These are phyloP conservation scores for Branchipolynoe longqiensis DNA, from an alignment of 2,888 invertebrate species.

Conservation along the genomic window DNA sequence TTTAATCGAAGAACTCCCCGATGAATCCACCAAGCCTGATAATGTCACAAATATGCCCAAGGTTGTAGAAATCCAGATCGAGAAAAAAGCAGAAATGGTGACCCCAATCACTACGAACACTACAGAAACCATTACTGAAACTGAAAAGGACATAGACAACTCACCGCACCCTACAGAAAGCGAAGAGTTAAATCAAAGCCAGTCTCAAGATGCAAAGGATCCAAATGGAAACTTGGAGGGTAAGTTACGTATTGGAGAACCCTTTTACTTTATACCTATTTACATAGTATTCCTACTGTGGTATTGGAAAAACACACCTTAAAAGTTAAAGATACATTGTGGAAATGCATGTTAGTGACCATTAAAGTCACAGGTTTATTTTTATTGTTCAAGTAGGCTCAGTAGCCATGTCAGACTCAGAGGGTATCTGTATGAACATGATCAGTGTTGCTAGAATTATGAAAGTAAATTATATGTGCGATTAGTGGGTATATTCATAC, in stretches of 20 bases:
- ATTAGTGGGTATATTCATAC: too few relatives aligned
- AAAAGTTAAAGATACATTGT: too few relatives aligned
- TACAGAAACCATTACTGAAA: slow-evolving; percentile 13
- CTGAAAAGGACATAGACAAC: background rate
- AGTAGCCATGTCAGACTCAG: too few relatives aligned
- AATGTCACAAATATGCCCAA: background rate
- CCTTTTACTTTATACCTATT: too few relatives aligned
- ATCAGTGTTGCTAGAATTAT: too few relatives aligned
- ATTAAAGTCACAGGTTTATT: too few relatives aligned
- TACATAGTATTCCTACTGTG: too few relatives aligned
- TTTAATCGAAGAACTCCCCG: slow-evolving; percentile 42
- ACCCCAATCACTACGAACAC: slow-evolving; percentile 22
- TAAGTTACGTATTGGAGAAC: background rate
- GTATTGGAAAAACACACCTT: too few relatives aligned
- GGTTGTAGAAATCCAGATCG: background rate
- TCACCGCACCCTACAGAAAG: background rate
- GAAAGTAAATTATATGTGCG: too few relatives aligned
- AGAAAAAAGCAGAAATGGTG: background rate
- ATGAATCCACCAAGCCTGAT: background rate
- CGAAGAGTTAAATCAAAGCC: background rate
- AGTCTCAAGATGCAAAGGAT: background rate
- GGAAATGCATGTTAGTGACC: too few relatives aligned
- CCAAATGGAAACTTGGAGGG: slow-evolving; percentile 22
- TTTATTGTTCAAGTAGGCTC: too few relatives aligned
- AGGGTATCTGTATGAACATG: too few relatives aligned